Base-by-base conservation (phyloP, 2,888 invertebrate genomes). In the Archips crataeganus region DNA sequence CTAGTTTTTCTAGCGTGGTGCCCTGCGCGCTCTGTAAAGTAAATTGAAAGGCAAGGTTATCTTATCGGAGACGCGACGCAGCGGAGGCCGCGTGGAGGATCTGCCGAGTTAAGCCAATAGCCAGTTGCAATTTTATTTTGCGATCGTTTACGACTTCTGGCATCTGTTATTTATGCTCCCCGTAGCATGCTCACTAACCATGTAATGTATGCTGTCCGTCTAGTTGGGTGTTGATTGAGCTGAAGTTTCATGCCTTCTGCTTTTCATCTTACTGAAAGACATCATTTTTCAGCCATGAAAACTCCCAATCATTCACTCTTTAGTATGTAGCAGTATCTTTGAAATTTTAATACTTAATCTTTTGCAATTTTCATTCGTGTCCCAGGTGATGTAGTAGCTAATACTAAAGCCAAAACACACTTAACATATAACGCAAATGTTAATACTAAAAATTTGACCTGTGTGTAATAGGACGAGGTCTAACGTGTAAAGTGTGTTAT, bases 11-110 rank as follows among this genome's bases (percentile, higher is more conserved):
- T 79, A 76, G 82, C 80, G 79, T 80, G 82, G 84, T 81, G 80
- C 75, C 77, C 76, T 76, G 72, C 77, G 77, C 79, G 81, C 83
- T 85, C 85, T 82, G 90, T 87, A 83, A 90, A 91, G 87, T 87
- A 91, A 93, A 93, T 93, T 92, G 90, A 85, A 91, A 92, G 89
- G 90, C 94, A 93, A 94, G 94, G 94, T 94, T 94, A 94, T 94
- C 93, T 94, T 93, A 94, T 94, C 94, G 74, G 72, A 90, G 83
- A 74, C 79, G 80, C 79, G 88, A 82, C 87, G 89, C 89, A 89
- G 87, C 87, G 34, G 69, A 64, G 73, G 85, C 80, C 83, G 82
- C 79, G 82, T 77, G 68, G 70, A 71, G 75, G 64, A 65, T 77
- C 47, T 66, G 51, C 45, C 62, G 70, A 15, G 72, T 77, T 76